Evolutionary conservation across 1,140 invertebrate genomes (phyloP), one percentile per base, ranked within the genome.

Genomic region (Diachasma alloeum): DNA sequence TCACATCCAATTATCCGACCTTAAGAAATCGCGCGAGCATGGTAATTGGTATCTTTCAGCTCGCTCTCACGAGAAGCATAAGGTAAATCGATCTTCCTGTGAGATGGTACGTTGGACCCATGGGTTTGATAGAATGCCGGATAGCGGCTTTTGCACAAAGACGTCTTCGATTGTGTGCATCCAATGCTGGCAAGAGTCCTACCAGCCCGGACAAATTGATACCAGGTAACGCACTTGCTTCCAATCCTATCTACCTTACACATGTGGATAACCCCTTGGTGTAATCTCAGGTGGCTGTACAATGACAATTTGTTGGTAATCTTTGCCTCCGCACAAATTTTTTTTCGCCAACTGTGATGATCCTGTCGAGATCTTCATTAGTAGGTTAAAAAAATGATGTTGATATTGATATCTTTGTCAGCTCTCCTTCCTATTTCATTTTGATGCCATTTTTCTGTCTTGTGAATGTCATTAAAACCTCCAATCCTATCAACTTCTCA

Each of bases 91-190:
- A 87, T 87, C 83, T 84, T 53, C 78, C 63, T 73, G 72, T 72
- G 59, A 69, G 72, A 77, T 77, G 72, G 24, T 17, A 26, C 69
- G 22, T 17, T 66, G 22, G 70, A 44, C 17, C 24, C 56, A 67
- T 84, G 80, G 79, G 78, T 86, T 87, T 87, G 87, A 88, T 88
- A 87, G 84, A 87, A 87, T 84, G 83, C 77, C 74, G 85, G 87
- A 88, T 88, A 88, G 87, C 87, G 87, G 87, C 86, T 81, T 79
- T 81, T 81, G 26, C 66, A 87, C 86, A 88, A 88, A 88, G 86
- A 86, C 83, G 85, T 84, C 84, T 88, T 87, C 87, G 83, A 80
- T 81, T 68, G 81, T 46, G 75, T 48, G 67, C 37, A 79, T 79
- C 83, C 80, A 77, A 39, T 48, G 63, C 26, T 74, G 66, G 66